These are phyloP conservation scores for Holacanthus passer DNA, from an alignment of 2,113 vertebrate genomes.

Conservation along the genomic window DNA sequence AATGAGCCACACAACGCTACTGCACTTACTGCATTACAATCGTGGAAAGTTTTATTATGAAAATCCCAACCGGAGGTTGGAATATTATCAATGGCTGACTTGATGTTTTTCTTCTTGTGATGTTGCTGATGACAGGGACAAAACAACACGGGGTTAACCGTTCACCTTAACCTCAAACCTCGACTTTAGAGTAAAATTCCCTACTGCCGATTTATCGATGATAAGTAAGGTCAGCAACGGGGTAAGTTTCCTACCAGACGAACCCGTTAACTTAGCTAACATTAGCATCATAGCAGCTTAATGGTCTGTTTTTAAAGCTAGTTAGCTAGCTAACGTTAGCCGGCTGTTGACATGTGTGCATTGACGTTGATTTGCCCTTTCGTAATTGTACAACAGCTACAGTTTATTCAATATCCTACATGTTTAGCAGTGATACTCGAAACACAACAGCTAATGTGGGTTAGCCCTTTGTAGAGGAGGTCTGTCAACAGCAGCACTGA, in stretches of 20 bases:
- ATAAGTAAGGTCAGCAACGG: slow-evolving; percentile 43
- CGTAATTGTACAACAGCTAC: background rate
- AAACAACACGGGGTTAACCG: slow-evolving; percentile 32
- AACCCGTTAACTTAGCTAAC: background rate
- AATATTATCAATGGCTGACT: background rate
- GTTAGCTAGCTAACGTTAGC: slow-evolving; percentile 59
- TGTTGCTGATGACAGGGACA: slow-evolving; percentile 46
- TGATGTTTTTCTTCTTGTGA: slow-evolving; percentile 14
- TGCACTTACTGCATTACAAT: accelerated
- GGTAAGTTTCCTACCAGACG: slow-evolving; percentile 54
- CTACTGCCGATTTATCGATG: background rate
- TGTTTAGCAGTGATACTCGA: background rate
- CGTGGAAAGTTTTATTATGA: slow-evolving; percentile 18
- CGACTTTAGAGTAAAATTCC: background rate
- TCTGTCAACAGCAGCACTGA: slow-evolving; percentile 27
- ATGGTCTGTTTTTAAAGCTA: slow-evolving; percentile 17
- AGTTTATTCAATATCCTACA: background rate
- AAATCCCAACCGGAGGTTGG: background rate
- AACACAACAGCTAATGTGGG: background rate
- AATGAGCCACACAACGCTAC: too few relatives aligned
- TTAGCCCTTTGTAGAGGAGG: background rate
- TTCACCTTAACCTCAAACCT: background rate
- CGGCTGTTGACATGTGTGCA: slow-evolving; percentile 20
- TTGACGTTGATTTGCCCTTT: slow-evolving; percentile 5
- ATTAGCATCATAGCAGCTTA: background rate